Evolutionary conservation across 2,113 vertebrate genomes (phyloP).

Genomic region (Isichthys henryi): DNA sequence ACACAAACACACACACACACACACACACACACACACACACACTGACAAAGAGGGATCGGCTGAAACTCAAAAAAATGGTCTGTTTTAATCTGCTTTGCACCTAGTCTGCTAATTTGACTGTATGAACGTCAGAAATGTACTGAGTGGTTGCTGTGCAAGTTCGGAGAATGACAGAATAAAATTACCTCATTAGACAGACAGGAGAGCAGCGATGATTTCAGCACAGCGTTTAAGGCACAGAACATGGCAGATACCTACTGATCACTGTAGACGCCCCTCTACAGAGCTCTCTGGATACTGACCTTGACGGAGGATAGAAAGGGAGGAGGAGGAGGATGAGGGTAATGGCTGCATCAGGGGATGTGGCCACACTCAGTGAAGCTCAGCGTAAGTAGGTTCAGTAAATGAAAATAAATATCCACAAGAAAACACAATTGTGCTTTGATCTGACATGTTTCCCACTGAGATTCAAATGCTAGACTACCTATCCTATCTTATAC

Average conservation of each 20-base stretch:
- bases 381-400: background rate
- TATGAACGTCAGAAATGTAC: constrained; percentile 22
- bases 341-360: background rate
- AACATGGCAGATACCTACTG: background rate
- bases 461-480: background rate
- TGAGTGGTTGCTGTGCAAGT: constrained; percentile 24
- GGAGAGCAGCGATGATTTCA: background rate
- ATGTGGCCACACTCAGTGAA: background rate
- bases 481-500: background rate
- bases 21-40: background rate
- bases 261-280: background rate
- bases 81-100: background rate
- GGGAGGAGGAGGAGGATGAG: background rate
- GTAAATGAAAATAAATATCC: background rate
- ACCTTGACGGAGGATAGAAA: background rate
- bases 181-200: background rate
- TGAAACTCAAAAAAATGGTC: background rate
- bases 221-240: background rate
- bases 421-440: background rate
- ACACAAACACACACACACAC: background rate
- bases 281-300: background rate
- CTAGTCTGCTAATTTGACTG: constrained; percentile 21
- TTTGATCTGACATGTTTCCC: background rate
- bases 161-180: background rate
- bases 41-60: background rate